A percentile compares a stretch with the other conserved stretches of the same genome.
Conservation (phyloP, 2,888 invertebrate species). For the Leucoptera coffeella region DNA sequence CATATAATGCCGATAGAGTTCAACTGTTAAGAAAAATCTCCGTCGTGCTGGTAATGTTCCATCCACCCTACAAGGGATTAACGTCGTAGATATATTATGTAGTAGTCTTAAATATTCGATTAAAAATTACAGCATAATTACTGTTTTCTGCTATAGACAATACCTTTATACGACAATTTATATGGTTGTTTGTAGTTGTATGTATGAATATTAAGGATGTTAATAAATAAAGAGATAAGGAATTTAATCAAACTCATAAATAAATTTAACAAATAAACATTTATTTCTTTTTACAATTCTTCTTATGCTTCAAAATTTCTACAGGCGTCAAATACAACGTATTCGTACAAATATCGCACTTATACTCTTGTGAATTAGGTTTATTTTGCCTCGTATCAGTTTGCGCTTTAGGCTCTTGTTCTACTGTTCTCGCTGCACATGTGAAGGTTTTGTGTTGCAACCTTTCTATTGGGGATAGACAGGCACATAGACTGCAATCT, state of each 20-base stretch:
- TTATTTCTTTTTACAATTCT: constrained; percentile 45
- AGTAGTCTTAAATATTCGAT: no score
- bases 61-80: no score
- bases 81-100: no score
- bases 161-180: no score
- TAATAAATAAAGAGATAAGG: constrained; percentile 1
- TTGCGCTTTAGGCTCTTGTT: constrained; percentile 17
- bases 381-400: constrained; percentile 18
- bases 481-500: constrained; percentile 58
- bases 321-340: constrained; percentile 67
- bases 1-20: no score
- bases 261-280: neutral
- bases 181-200: neutral
- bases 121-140: no score
- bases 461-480: constrained; percentile 62
- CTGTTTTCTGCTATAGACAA: no score
- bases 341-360: constrained; percentile 66
- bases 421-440: constrained; percentile 21
- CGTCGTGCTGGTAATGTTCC: no score
- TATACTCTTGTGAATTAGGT: constrained; percentile 59
- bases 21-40: no score
- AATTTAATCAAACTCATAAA: constrained; percentile 2
- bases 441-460: constrained; percentile 63
- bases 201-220: neutral
- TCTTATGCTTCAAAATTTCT: constrained; percentile 82